Percentiles rank a stretch among this genome's conserved stretches.
These are phyloP conservation scores for Polyodon spathula DNA, from an alignment of 2,113 vertebrate genomes.

Conservation along the genomic window DNA sequence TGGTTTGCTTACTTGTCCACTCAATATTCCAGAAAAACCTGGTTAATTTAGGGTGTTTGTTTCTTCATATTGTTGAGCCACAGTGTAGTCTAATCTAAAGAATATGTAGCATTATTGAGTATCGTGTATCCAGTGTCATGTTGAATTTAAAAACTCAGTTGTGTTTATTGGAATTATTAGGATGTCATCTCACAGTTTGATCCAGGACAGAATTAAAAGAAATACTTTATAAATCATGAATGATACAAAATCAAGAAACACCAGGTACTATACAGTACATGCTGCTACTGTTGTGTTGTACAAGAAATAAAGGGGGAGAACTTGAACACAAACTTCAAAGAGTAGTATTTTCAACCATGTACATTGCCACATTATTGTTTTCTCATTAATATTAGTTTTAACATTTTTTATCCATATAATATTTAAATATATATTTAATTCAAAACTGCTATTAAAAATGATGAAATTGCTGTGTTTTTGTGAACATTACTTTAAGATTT, in stretches of 20 bases:
- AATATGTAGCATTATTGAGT: too few species aligned
- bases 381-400: conserved; percentile 58
- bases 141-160: too few species aligned
- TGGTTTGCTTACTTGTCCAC: too few species aligned
- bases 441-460: conserved; percentile 48
- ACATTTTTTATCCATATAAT: conserved; percentile 41
- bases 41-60: too few species aligned
- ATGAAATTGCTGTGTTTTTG: conserved; percentile 52
- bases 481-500: conserved; percentile 40
- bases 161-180: too few species aligned
- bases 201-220: conserved; percentile 52
- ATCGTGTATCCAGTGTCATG: too few species aligned
- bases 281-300: conserved; percentile 48
- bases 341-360: conserved; percentile 62
- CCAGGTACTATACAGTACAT: conserved; percentile 43
- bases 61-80: too few species aligned
- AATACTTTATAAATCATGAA: conserved; percentile 49
- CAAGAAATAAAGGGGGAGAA: too few species aligned
- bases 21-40: too few species aligned
- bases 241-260: conserved; percentile 55
- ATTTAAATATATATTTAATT: conserved; percentile 56
- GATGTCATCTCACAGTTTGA: conserved; percentile 18
- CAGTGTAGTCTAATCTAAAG: too few species aligned
- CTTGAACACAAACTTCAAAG: conserved; percentile 52
- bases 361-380: conserved; percentile 51